Percentiles rank a stretch among this genome's conserved stretches.
Evolutionary conservation across 2,888 invertebrate genomes (phyloP).

Genomic region (Caenorhabditis becei): DNA sequence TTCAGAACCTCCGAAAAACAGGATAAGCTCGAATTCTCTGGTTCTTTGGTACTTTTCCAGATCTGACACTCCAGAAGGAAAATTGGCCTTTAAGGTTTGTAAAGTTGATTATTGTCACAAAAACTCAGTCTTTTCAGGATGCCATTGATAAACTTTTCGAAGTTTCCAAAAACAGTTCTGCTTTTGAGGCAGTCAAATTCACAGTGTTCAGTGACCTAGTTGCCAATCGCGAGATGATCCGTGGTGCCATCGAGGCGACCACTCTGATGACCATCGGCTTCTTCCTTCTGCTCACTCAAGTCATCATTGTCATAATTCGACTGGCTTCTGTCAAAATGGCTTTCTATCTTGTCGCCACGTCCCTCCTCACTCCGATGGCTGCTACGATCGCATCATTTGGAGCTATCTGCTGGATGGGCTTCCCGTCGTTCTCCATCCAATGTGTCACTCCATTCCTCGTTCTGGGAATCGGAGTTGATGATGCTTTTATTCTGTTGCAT

Average conservation of each 20-base stretch:
- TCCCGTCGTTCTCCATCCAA: conserved; percentile 78
- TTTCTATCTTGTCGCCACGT: conserved; percentile 59
- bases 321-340: conserved; percentile 58
- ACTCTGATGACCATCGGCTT: conserved; percentile 80
- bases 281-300: conserved; percentile 76
- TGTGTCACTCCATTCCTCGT: conserved; percentile 80
- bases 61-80: conserved; percentile 71
- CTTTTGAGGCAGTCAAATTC: conserved; percentile 70
- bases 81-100: conserved; percentile 53
- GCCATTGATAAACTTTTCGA: conserved; percentile 70
- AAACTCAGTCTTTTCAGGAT: conserved; percentile 24
- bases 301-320: conserved; percentile 69
- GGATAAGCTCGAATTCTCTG: conserved; percentile 65
- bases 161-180: conserved; percentile 60
- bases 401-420: conserved; percentile 72
- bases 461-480: conserved; percentile 80
- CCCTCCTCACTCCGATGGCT: conserved; percentile 77
- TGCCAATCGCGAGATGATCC: conserved; percentile 80
- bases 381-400: conserved; percentile 78
- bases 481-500: conserved; percentile 80
- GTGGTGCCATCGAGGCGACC: conserved; percentile 80
- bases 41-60: conserved; percentile 79
- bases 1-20: conserved; percentile 41
- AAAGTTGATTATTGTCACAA: too few species aligned
- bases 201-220: conserved; percentile 80